phyloP scores from a whole-genome alignment of 1,140 invertebrate species.

The Ganaspis sp. region DNA sequence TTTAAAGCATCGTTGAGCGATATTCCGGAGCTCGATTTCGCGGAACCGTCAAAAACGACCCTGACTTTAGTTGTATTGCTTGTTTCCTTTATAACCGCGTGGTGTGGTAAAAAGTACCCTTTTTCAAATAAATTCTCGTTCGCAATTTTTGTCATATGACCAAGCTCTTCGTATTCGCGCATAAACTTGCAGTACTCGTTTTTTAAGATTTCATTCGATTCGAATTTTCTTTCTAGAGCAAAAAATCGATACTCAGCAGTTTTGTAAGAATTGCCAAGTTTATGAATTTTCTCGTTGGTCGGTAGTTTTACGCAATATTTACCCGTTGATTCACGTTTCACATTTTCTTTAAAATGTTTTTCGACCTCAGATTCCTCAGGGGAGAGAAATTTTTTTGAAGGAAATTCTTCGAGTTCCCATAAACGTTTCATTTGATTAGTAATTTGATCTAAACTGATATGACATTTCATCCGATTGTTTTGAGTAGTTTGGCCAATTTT shows the following conservation, averaged over 20 bases:
- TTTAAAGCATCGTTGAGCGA: neutral
- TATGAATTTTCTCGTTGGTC: constrained; percentile 30
- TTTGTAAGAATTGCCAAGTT: no score
- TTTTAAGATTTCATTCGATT: constrained; percentile 40
- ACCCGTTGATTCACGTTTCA: no score
- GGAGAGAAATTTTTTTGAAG: no score
- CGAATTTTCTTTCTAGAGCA: constrained; percentile 50
- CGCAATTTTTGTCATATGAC: constrained; percentile 1
- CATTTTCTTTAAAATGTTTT: no score
- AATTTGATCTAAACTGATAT: no score
- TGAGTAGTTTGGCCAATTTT: no score
- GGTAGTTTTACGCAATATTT: no score
- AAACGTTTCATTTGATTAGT: no score
- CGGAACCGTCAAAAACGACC: constrained; percentile 55
- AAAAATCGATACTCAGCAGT: constrained; percentile 38
- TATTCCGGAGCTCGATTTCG: neutral
- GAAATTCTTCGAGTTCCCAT: no score
- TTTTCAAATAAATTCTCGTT: constrained; percentile 52
- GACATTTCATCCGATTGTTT: no score
- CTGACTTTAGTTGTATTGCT: constrained; percentile 53
- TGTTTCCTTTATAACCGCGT: constrained; percentile 51
- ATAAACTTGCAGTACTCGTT: constrained; percentile 57
- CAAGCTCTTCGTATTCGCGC: constrained; percentile 53
- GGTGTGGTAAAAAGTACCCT: constrained; percentile 50
- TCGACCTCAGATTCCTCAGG: no score